Conservation (phyloP, 37 sponge, comb jelly and placozoan genomes). For the Hexactinellida sp. region DNA sequence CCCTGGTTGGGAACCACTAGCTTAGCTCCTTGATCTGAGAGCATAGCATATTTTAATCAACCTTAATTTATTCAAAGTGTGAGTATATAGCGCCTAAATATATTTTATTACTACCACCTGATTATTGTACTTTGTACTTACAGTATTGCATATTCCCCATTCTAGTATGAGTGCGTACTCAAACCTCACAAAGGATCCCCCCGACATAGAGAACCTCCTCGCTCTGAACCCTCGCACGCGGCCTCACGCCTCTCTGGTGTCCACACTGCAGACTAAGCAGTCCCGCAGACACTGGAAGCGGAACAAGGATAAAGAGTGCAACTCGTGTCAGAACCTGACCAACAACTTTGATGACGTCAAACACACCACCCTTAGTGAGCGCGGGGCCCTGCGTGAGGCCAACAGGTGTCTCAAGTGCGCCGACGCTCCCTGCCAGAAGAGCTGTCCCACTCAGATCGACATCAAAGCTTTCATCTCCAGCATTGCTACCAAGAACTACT, state of each 20-base stretch:
- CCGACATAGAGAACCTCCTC: conserved; percentile 43
- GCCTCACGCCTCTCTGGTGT: conserved; percentile 48
- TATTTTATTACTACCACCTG: no score
- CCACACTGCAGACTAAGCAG: conserved; percentile 54
- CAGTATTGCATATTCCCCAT: no score
- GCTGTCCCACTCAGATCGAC: conserved; percentile 93
- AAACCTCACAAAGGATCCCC: neutral
- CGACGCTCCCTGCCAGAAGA: conserved; percentile 94
- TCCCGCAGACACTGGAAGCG: conserved; percentile 85
- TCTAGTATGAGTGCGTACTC: neutral
- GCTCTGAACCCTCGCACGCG: conserved; percentile 60
- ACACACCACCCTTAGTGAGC: conserved; percentile 87
- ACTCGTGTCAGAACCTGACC: conserved; percentile 45
- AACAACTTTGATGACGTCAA: conserved; percentile 93
- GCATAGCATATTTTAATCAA: no score
- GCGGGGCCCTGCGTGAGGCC: conserved; percentile 72
- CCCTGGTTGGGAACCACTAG: no score
- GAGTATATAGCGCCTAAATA: no score
- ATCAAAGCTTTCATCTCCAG: conserved; percentile 81
- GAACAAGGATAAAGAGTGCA: conserved; percentile 67
- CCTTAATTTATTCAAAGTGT: no score
- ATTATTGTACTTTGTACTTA: no score
- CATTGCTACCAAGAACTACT: conserved; percentile 84
- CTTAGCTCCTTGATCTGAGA: no score
- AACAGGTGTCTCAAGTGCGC: conserved; percentile 87